phyloP scores from a whole-genome alignment of 2,113 vertebrate genomes.

The Meriones unguiculatus region DNA sequence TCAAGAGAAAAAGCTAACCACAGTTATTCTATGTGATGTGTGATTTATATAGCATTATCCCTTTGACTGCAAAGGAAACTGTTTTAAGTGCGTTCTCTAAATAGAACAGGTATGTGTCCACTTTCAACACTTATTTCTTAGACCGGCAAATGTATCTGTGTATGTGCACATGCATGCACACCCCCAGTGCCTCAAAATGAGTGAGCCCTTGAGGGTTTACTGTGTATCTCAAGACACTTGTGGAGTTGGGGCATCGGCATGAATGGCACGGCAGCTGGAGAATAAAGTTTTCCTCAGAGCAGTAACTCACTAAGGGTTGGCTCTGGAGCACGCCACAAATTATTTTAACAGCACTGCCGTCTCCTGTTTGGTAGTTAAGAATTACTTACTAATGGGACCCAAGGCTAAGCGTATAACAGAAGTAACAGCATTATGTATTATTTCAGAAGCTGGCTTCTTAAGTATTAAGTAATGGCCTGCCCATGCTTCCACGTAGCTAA shows the following conservation, averaged over 20 bases:
- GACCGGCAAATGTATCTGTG: not conserved
- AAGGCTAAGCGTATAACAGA: not conserved
- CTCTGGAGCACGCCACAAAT: not conserved
- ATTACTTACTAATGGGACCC: not conserved
- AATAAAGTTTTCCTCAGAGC: not conserved
- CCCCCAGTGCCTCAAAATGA: not conserved
- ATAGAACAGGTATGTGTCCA: conserved; percentile 12
- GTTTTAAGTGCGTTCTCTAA: not conserved
- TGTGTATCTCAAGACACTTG: not conserved
- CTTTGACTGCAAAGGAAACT: conserved; percentile 29
- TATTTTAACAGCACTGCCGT: not conserved
- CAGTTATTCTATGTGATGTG: conserved; percentile 65
- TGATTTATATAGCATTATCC: not conserved
- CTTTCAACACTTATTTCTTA: not conserved
- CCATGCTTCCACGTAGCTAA: not conserved
- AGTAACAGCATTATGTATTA: not conserved
- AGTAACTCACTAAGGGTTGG: not conserved
- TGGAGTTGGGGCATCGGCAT: not conserved
- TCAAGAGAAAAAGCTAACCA: conserved; percentile 76
- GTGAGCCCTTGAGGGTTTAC: not conserved
- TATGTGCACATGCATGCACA: not conserved
- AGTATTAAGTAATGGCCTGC: not conserved
- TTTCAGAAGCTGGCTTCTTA: not conserved
- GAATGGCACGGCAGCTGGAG: not conserved
- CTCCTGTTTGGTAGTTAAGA: not conserved